Conservation (phyloP, 2,888 invertebrate species). For the Apotomis betuletana region DNA sequence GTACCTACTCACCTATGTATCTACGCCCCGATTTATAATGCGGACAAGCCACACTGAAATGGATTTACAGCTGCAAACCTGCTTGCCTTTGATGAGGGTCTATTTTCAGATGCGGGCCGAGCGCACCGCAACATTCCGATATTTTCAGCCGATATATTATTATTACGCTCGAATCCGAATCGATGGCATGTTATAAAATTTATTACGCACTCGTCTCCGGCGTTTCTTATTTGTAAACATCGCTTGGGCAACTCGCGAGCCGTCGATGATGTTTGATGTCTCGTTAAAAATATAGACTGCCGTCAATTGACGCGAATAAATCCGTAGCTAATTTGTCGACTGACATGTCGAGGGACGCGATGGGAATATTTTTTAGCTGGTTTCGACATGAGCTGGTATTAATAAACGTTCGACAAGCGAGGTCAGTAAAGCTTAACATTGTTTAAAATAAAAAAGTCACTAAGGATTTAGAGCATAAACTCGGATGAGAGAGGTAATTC, state of each 20-base stretch:
- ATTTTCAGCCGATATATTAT: slow-evolving; percentile 81
- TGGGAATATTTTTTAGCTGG: slow-evolving; percentile 71
- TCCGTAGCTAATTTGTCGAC: slow-evolving; percentile 80
- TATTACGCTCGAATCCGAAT: slow-evolving; percentile 80
- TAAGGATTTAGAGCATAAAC: slow-evolving; percentile 14
- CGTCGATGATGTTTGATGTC: slow-evolving; percentile 81
- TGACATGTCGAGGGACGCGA: slow-evolving; percentile 69
- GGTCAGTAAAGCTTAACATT: slow-evolving; percentile 17
- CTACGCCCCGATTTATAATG: slow-evolving; percentile 80
- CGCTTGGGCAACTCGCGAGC: slow-evolving; percentile 71
- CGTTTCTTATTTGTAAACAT: slow-evolving; percentile 81
- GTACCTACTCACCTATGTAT: slow-evolving; percentile 37
- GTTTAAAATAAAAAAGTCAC: slow-evolving; percentile 15
- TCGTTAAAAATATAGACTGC: slow-evolving; percentile 80
- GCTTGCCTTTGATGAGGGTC: slow-evolving; percentile 83
- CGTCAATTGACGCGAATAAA: slow-evolving; percentile 78
- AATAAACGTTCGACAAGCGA: slow-evolving; percentile 26
- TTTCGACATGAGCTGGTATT: slow-evolving; percentile 51
- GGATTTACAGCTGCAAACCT: slow-evolving; percentile 84
- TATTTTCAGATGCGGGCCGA: slow-evolving; percentile 79
- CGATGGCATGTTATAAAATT: slow-evolving; percentile 81
- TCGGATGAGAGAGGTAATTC: slow-evolving; percentile 4
- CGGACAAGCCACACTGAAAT: slow-evolving; percentile 82
- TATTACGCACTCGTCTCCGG: slow-evolving; percentile 80
- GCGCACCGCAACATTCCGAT: slow-evolving; percentile 81